These are phyloP conservation scores for Falco novaeseelandiae DNA, from an alignment of 2,797 vertebrate species.

Conservation along the genomic window DNA sequence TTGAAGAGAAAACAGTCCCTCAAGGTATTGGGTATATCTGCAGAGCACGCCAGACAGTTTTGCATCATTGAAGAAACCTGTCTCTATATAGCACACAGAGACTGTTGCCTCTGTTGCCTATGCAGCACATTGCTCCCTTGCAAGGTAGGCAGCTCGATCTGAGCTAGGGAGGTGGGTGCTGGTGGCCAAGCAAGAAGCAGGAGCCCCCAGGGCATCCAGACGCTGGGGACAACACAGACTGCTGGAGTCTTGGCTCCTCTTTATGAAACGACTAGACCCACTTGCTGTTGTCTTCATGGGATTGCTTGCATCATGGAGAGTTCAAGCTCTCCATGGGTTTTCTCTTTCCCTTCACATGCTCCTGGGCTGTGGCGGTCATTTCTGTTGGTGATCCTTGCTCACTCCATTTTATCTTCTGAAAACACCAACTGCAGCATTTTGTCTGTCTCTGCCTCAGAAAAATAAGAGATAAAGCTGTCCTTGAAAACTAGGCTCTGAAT, in stretches of 20 bases:
- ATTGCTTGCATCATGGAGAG: neutral
- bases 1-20: neutral
- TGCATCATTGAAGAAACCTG: neutral
- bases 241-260: neutral
- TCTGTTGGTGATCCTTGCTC: neutral
- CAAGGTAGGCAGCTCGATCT: neutral
- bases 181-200: neutral
- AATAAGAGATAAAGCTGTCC: neutral
- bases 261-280: neutral
- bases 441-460: neutral
- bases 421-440: neutral
- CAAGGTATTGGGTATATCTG: neutral
- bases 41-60: neutral
- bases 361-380: neutral
- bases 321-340: neutral
- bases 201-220: neutral
- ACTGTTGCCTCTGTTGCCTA: neutral
- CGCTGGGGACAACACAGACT: neutral
- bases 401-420: neutral
- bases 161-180: neutral
- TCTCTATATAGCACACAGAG: neutral
- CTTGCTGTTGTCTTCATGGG: neutral
- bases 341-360: neutral
- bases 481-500: neutral
- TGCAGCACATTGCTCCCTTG: neutral